phyloP scores from a whole-genome alignment of 2,113 vertebrate genomes.

The Ammodramus savannarum region DNA sequence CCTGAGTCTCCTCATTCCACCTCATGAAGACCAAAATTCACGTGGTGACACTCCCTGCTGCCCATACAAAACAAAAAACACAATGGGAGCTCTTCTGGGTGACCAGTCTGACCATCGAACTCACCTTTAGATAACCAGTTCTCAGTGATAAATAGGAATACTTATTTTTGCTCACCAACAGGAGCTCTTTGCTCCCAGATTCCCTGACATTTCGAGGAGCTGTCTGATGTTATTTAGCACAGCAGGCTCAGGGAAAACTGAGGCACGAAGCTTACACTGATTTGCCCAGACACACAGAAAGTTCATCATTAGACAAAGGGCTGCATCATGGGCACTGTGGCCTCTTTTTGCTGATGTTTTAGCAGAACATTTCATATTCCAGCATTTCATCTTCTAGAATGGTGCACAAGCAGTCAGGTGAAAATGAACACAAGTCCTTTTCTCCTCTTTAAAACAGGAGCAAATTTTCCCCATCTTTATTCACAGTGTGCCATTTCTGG shows the following conservation, averaged over 20 bases:
- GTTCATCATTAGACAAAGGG: neutral
- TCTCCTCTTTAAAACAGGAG: neutral
- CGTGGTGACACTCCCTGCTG: neutral
- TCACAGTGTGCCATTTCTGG: neutral
- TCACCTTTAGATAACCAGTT: neutral
- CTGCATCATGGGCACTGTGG: neutral
- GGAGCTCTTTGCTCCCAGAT: neutral
- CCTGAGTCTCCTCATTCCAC: neutral
- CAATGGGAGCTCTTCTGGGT: neutral
- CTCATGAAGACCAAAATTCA: neutral
- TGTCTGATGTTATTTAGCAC: constrained; percentile 23
- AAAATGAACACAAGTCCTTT: neutral
- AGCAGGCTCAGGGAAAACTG: neutral
- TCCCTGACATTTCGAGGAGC: neutral
- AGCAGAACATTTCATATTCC: neutral
- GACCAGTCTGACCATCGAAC: neutral
- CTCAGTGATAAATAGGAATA: neutral
- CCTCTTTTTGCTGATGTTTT: neutral
- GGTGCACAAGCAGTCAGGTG: neutral
- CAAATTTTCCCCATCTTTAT: neutral
- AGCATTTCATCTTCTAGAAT: neutral
- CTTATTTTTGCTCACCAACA: neutral
- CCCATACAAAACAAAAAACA: neutral
- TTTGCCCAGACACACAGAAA: constrained; percentile 32
- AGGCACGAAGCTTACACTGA: constrained; percentile 28